Percentiles rank a stretch among this genome's conserved stretches.
Conservation (phyloP, 2,888 invertebrate species). For the Synanthedon myopaeformis region DNA sequence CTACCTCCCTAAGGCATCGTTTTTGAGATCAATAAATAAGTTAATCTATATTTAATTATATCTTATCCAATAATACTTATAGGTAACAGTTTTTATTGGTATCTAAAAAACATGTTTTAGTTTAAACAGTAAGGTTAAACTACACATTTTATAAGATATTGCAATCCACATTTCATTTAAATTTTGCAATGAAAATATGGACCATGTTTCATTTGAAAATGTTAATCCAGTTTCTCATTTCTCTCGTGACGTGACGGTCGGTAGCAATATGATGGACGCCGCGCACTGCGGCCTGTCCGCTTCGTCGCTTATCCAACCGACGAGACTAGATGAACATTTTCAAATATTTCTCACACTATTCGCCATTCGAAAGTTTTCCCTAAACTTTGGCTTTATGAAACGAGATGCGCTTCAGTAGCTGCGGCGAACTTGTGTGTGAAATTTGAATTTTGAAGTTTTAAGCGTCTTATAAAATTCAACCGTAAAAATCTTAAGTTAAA, state of each 20-base stretch:
- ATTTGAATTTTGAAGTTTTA: not conserved
- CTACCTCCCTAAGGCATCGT: too few relatives aligned
- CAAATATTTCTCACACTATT: conserved; percentile 20
- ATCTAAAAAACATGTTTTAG: too few relatives aligned
- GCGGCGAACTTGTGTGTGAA: conserved; percentile 7
- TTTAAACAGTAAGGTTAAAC: too few relatives aligned
- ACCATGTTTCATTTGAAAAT: too few relatives aligned
- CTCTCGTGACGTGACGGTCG: not conserved
- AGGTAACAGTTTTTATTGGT: too few relatives aligned
- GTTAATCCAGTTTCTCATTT: too few relatives aligned
- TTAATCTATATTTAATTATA: too few relatives aligned
- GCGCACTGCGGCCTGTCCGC: not conserved
- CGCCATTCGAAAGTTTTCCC: conserved; percentile 4
- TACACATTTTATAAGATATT: too few relatives aligned
- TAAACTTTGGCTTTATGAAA: conserved; percentile 8
- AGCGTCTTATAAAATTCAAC: not conserved
- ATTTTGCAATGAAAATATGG: too few relatives aligned
- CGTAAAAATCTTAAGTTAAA: not conserved
- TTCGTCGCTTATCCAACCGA: conserved; percentile 2
- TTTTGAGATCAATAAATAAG: too few relatives aligned
- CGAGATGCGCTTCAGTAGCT: conserved; percentile 4
- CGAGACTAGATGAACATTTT: conserved; percentile 15
- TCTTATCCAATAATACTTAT: too few relatives aligned
- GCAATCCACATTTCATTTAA: too few relatives aligned
- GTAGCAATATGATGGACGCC: conserved; percentile 5